Evolutionary conservation across 2,797 vertebrate genomes (phyloP).

Genomic region (Loris lydekkerianus): DNA sequence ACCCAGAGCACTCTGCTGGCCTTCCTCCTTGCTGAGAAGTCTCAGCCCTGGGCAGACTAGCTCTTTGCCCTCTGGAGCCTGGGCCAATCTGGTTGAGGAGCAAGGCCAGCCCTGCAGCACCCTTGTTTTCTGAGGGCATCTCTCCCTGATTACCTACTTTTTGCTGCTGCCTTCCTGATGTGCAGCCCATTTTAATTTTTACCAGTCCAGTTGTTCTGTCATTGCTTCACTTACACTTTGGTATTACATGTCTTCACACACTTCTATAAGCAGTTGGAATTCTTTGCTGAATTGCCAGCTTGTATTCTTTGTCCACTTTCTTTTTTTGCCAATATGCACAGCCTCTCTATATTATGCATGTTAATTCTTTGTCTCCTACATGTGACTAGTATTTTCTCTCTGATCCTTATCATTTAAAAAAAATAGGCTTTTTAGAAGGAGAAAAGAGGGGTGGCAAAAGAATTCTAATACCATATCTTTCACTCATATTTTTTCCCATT

Average conservation of each 20-base stretch:
- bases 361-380: not conserved
- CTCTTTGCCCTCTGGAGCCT: not conserved
- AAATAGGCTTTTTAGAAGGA: not conserved
- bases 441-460: no score
- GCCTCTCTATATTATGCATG: not conserved
- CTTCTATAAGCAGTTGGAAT: not conserved
- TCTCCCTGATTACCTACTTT: not conserved
- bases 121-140: fast-evolving
- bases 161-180: not conserved
- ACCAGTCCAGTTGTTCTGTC: not conserved
- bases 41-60: not conserved
- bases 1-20: not conserved
- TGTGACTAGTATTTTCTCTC: not conserved
- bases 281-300: not conserved
- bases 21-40: not conserved
- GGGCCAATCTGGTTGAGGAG: not conserved
- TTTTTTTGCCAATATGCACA: not conserved
- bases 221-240: not conserved
- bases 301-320: not conserved
- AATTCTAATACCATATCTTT: no score
- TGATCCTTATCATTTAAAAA: not conserved
- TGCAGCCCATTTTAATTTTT: not conserved
- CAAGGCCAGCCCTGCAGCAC: no score
- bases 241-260: not conserved
- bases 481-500: no score